A percentile compares a stretch with the other conserved stretches of the same genome.
These are phyloP conservation scores for Megaceryle alcyon DNA, from an alignment of 2,797 vertebrate genomes.

Conservation along the genomic window DNA sequence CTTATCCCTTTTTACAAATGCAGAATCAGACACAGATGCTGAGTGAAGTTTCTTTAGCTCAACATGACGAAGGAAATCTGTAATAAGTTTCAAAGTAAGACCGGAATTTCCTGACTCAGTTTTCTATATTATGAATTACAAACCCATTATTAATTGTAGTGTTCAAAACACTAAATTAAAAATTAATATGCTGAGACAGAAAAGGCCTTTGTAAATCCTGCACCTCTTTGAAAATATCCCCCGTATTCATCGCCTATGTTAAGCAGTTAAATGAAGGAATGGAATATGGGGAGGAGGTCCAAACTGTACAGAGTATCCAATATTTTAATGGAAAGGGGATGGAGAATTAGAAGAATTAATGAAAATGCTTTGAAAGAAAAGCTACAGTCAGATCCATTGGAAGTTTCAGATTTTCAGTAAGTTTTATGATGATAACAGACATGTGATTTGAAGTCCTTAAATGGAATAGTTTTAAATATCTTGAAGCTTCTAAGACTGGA, in stretches of 20 bases:
- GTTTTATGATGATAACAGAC: constrained; percentile 2
- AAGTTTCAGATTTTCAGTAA: constrained; percentile 16
- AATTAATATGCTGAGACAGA: neutral
- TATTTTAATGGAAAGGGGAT: neutral
- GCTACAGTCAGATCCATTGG: neutral
- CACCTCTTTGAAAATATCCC: neutral
- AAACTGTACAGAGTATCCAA: neutral
- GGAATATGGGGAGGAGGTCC: neutral
- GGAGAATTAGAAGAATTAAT: neutral
- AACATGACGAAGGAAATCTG: neutral
- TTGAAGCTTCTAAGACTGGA: constrained; percentile 11
- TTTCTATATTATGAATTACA: neutral
- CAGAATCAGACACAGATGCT: neutral
- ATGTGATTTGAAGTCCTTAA: constrained; percentile 22
- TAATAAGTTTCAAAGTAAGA: neutral
- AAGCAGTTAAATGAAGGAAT: neutral
- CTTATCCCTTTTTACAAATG: neutral
- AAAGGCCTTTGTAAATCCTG: neutral
- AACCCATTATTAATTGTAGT: neutral
- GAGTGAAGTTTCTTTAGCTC: neutral
- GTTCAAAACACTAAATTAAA: neutral
- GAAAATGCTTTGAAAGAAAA: neutral
- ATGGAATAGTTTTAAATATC: neutral
- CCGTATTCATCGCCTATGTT: neutral
- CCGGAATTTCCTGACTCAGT: neutral